Evolutionary conservation across 1,140 invertebrate species (phyloP).

Genomic region (Thalassaphorura encarpata): DNA sequence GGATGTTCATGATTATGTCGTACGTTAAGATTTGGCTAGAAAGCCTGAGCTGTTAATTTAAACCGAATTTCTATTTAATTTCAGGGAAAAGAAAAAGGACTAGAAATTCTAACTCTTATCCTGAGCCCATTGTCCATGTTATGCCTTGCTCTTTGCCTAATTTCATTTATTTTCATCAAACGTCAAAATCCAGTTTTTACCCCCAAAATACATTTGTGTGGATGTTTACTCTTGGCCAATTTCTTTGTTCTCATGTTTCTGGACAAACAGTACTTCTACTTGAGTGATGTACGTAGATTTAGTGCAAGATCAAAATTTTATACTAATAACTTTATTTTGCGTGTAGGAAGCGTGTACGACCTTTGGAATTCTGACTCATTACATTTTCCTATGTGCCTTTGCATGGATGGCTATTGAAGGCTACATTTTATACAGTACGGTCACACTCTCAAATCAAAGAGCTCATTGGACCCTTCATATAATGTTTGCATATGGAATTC

Average conservation of each 20-base stretch:
- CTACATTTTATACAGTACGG: constrained; percentile 42
- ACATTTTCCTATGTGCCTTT: constrained; percentile 49
- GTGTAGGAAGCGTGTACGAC: constrained; percentile 42
- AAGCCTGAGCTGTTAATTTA: too few relatives aligned
- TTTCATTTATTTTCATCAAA: background rate
- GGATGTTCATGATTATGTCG: too few relatives aligned
- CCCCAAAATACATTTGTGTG: too few relatives aligned
- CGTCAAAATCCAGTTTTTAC: too few relatives aligned
- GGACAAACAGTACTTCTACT: constrained; percentile 39
- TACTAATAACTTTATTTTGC: background rate
- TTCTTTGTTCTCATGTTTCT: constrained; percentile 48
- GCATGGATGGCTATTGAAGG: constrained; percentile 49
- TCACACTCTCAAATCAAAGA: constrained; percentile 34
- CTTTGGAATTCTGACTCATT: constrained; percentile 49
- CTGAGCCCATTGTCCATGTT: background rate
- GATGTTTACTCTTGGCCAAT: constrained; percentile 48
- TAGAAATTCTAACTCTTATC: background rate
- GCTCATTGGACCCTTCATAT: background rate
- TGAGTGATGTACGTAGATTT: constrained; percentile 23
- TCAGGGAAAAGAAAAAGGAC: background rate
- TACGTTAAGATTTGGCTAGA: too few relatives aligned
- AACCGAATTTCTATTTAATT: too few relatives aligned
- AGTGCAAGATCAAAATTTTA: background rate
- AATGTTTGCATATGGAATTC: constrained; percentile 43
- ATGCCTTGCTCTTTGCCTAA: background rate